Percentiles rank a stretch among this genome's conserved stretches.
phyloP scores from a whole-genome alignment of 2,797 vertebrate genomes.

The Decapterus maruadsi region DNA sequence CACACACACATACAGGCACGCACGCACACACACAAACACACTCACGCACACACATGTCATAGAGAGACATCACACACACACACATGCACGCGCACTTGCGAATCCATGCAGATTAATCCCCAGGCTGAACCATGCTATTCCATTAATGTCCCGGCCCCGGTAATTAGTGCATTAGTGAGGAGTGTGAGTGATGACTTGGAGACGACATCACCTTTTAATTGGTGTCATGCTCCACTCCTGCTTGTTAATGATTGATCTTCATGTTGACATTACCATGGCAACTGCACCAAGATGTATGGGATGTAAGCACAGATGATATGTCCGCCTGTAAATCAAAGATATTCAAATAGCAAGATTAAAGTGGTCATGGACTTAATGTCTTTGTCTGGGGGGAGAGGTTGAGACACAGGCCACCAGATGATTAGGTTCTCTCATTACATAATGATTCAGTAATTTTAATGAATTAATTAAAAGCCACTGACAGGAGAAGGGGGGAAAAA shows the following conservation, averaged over 20 bases:
- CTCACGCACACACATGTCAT: constrained; percentile 11
- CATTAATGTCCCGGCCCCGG: constrained; percentile 83
- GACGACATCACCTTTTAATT: constrained; percentile 85
- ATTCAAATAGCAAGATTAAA: constrained; percentile 73
- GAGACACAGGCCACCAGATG: constrained; percentile 67
- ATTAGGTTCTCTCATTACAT: constrained; percentile 80
- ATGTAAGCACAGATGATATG: constrained; percentile 53
- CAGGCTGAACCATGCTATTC: constrained; percentile 81
- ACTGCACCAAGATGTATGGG: constrained; percentile 66
- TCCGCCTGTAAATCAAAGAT: constrained; percentile 73
- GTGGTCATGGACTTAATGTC: constrained; percentile 71
- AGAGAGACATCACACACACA: not conserved
- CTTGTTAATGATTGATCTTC: constrained; percentile 80
- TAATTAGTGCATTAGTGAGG: constrained; percentile 84
- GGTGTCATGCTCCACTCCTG: constrained; percentile 81
- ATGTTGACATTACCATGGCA: constrained; percentile 76
- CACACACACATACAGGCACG: constrained; percentile 22
- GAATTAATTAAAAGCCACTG: constrained; percentile 71
- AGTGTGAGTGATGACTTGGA: constrained; percentile 81
- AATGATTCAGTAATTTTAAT: constrained; percentile 77
- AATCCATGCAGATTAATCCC: constrained; percentile 85
- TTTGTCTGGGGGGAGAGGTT: constrained; percentile 69
- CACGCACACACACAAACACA: constrained; percentile 19
- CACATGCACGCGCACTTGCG: constrained; percentile 28
- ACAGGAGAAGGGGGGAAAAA: constrained; percentile 43